phyloP scores from a whole-genome alignment of 1,140 invertebrate genomes.

The Scaptodrosophila lebanonensis region DNA sequence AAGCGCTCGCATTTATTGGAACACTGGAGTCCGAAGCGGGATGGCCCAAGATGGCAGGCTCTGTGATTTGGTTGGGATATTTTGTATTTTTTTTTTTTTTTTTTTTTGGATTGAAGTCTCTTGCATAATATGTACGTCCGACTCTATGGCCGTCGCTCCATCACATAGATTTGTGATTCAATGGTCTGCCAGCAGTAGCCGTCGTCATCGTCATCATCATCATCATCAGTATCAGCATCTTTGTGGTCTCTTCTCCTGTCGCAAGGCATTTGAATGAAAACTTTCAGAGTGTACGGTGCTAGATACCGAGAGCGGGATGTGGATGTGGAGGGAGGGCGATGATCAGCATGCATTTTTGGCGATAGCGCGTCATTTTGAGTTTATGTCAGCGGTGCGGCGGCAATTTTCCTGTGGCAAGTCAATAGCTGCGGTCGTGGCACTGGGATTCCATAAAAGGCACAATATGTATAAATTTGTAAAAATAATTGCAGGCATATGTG shows the following conservation, averaged over 20 bases:
- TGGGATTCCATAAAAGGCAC: constrained; percentile 69
- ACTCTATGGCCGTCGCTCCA: no score
- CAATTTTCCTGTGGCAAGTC: constrained; percentile 14
- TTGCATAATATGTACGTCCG: constrained; percentile 48
- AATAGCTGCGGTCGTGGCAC: constrained; percentile 46
- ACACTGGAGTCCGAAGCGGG: constrained; percentile 24
- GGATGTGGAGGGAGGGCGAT: no score
- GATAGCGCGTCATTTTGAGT: constrained; percentile 69
- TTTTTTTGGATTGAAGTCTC: constrained; percentile 4
- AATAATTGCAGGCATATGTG: constrained; percentile 71
- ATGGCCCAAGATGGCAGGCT: neutral
- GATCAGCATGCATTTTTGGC: constrained; percentile 73
- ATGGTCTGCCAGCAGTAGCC: constrained; percentile 22
- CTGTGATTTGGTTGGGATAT: constrained; percentile 38
- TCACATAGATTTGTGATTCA: constrained; percentile 67
- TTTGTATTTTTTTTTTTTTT: constrained; percentile 25
- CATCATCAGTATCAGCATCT: no score
- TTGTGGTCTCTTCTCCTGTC: no score
- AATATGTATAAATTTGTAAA: constrained; percentile 77
- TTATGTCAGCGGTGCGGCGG: constrained; percentile 44
- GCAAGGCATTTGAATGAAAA: neutral
- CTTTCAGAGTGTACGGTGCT: neutral
- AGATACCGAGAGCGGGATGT: no score
- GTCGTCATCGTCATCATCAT: no score
- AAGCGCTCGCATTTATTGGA: neutral